Base-by-base conservation (phyloP, 2,113 vertebrate genomes). In the Oriolus oriolus region DNA sequence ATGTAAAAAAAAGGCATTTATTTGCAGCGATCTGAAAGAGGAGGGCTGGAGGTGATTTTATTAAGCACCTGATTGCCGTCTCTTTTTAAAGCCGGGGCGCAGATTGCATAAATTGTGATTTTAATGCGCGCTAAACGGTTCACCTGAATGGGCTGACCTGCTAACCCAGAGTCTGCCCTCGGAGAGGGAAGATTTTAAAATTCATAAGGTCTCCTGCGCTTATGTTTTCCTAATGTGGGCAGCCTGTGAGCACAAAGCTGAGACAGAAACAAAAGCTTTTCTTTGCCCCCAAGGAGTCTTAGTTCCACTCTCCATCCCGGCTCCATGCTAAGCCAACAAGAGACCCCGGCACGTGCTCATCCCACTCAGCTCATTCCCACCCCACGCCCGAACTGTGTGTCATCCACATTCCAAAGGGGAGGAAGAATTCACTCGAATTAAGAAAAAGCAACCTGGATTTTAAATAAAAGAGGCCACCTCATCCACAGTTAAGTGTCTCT, bases 31-130 rank as follows among this genome's bases (percentile, higher is more conserved):
- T 88, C 84, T 47, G 73, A 83, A 89, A 86, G 84, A 76, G 44
- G 60, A 84, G 57, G 63, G 78, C 50, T 63, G 70, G 53, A 88
- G 80, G 80, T 87, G 90, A 93, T 87, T 93, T 78, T 90, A 93
- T 94, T 88, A 94, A 95, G 90, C 80, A 94, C 76, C 90, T 81
- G 88, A 93, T 78, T 60, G 64, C 79, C 19, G 53, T 44, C 30
- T 82, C 71, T 63, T 90, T 78, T 41, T 88, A 81, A 90, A 94
- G 70, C 57, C 10, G 1, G 85, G 70, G 83, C 5, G 0, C 61
- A 90, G 85, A 75, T 30, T 71, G 88, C 68, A 93, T 71, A 89
- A 75, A 93, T 78, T 68, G 83, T 53, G 80, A 63, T 78, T 95
- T 96, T 93, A 95, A 92, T 42, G 45, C 0, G 0, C 0, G 4